These are phyloP conservation scores for Ashinkailepas kermadecensis DNA, from an alignment of 2,888 invertebrate genomes.

Conservation along the genomic window DNA sequence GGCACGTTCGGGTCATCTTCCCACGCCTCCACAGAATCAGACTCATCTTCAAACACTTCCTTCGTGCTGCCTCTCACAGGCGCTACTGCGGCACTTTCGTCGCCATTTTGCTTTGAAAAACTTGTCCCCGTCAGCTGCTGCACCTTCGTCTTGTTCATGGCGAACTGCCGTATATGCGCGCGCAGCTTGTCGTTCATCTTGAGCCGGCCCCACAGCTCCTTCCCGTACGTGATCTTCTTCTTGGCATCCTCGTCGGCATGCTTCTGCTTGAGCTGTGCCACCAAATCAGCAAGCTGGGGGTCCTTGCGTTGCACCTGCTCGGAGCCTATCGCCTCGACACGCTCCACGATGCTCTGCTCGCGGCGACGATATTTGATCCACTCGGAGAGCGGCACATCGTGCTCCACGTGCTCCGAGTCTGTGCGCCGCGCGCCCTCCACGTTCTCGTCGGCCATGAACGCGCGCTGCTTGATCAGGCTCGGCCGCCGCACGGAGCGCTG, in stretches of 20 bases:
- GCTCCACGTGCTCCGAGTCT: constrained; percentile 5
- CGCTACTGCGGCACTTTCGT: background rate
- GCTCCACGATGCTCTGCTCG: background rate
- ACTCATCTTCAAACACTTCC: background rate
- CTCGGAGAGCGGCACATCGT: background rate
- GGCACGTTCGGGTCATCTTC: background rate
- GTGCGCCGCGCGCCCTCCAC: background rate
- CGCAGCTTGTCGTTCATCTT: constrained; percentile 7
- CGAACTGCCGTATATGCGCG: background rate
- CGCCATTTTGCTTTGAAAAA: background rate
- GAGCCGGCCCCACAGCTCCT: constrained; percentile 22
- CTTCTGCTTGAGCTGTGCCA: background rate
- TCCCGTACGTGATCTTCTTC: constrained; percentile 18
- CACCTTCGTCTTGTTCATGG: background rate
- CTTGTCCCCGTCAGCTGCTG: background rate
- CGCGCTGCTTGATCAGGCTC: constrained; percentile 1
- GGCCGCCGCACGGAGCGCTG: background rate
- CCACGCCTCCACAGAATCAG: background rate
- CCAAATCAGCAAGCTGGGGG: background rate
- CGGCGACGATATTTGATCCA: constrained; percentile 11
- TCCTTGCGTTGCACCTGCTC: background rate
- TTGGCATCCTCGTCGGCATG: background rate
- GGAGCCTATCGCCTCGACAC: background rate
- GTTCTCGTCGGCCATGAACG: background rate
- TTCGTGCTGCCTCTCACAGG: background rate